These are phyloP conservation scores for Urocynchramus pylzowi DNA, from an alignment of 2,113 vertebrate species.

Conservation along the genomic window DNA sequence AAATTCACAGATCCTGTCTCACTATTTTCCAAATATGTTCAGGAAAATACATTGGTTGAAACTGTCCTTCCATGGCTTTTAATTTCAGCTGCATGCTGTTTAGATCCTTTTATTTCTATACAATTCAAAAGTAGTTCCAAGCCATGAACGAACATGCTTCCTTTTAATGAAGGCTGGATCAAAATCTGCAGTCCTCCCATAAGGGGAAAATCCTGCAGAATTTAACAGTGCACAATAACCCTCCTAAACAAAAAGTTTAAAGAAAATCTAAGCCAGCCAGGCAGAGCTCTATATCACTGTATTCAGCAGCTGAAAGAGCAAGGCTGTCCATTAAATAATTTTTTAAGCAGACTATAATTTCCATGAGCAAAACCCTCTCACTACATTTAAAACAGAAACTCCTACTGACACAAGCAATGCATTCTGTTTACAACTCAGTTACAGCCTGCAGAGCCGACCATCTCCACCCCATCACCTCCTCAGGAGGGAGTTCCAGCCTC, in stretches of 20 bases:
- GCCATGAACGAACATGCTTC: neutral
- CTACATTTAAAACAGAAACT: neutral
- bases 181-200: neutral
- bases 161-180: neutral
- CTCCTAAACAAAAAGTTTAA: neutral
- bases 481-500: neutral
- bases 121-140: neutral
- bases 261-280: neutral
- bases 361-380: neutral
- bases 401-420: neutral
- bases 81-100: neutral
- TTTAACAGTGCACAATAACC: neutral
- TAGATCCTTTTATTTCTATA: neutral
- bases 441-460: neutral
- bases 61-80: neutral
- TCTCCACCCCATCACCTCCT: neutral
- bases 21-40: slow-evolving; percentile 35
- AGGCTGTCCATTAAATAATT: neutral
- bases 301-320: neutral
- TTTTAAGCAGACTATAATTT: neutral
- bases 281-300: neutral
- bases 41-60: neutral
- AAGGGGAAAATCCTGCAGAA: neutral
- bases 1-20: neutral
- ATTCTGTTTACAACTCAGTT: neutral